phyloP scores from a whole-genome alignment of 2,888 invertebrate genomes.

The Andrena marginata region DNA sequence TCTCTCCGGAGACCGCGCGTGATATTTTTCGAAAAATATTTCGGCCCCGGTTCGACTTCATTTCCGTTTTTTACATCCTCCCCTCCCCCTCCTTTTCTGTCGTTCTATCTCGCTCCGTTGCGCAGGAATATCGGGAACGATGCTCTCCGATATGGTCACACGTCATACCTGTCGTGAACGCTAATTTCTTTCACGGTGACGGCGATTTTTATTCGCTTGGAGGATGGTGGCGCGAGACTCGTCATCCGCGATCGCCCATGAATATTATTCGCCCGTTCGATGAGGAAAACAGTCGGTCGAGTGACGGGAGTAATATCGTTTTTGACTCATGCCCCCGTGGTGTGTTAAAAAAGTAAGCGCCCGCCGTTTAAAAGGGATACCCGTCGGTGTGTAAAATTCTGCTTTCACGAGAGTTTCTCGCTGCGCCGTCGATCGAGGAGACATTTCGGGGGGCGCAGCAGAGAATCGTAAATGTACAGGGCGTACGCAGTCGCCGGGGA shows the following conservation, averaged over 20 bases:
- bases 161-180: background rate
- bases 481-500: conserved; percentile 22
- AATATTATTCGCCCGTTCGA: conserved; percentile 3
- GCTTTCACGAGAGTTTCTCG: background rate
- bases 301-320: background rate
- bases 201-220: background rate
- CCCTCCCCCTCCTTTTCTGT: too few relatives aligned
- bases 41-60: conserved; percentile 26
- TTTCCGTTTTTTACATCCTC: conserved; percentile 19
- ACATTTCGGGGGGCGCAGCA: background rate
- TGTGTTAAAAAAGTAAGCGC: background rate
- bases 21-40: conserved; percentile 49
- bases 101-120: conserved; percentile 22
- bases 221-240: background rate
- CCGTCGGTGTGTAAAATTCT: background rate
- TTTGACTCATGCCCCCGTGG: background rate
- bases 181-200: conserved; percentile 2
- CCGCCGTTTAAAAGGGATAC: background rate
- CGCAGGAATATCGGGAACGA: background rate
- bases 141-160: background rate
- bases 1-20: conserved; percentile 36
- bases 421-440: background rate
- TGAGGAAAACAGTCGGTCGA: background rate
- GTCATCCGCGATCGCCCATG: background rate
- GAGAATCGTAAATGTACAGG: conserved; percentile 29